Conservation (phyloP, 2,113 vertebrate genomes). For the Psittacus erithacus region DNA sequence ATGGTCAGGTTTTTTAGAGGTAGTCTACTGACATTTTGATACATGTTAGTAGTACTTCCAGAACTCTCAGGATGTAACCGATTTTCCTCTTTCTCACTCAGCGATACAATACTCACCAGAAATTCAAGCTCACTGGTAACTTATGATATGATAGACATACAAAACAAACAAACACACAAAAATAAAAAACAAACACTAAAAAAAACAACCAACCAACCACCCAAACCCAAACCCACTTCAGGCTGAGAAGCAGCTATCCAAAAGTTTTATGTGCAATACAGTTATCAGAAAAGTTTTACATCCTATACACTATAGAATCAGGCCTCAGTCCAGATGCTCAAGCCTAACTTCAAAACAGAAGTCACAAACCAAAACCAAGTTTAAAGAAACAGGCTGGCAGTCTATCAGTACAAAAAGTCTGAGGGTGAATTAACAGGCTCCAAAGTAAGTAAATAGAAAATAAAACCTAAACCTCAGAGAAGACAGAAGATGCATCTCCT, state of each 20-base stretch:
- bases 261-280: not conserved
- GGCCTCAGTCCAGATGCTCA: not conserved
- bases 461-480: not conserved
- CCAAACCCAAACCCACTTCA: not conserved
- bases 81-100: not conserved
- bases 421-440: not conserved
- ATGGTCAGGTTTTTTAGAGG: not conserved
- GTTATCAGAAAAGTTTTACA: not conserved
- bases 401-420: not conserved
- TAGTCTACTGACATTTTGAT: not conserved
- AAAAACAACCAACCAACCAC: not conserved
- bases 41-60: not conserved
- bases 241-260: not conserved
- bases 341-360: not conserved
- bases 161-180: not conserved
- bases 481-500: not conserved
- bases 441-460: not conserved
- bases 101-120: not conserved
- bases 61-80: not conserved
- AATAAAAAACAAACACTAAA: not conserved
- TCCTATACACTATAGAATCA: not conserved
- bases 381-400: not conserved
- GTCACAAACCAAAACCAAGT: not conserved
- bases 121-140: not conserved
- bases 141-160: not conserved